Conservation (phyloP, 2,797 vertebrate species). For the Ctenochaetus hawaiiensis region DNA sequence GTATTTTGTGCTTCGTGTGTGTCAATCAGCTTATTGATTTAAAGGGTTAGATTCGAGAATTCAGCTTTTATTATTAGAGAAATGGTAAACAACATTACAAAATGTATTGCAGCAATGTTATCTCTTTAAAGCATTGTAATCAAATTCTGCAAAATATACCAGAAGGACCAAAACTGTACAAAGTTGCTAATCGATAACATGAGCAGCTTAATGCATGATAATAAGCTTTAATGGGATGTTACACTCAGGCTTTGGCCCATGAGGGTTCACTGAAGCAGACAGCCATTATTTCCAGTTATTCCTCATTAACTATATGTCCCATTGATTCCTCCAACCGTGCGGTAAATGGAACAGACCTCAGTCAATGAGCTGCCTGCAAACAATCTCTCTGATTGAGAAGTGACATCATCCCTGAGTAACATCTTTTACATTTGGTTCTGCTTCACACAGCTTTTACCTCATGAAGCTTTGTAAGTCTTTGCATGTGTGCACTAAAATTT, state of each 20-base stretch:
- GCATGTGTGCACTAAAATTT: not conserved
- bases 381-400: slow-evolving; percentile 55
- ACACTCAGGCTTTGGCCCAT: slow-evolving; percentile 31
- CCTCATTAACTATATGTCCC: slow-evolving; percentile 76
- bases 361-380: slow-evolving; percentile 65
- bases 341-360: slow-evolving; percentile 73
- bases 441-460: not conserved
- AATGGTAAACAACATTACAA: not conserved
- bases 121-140: not conserved
- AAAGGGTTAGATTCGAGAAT: slow-evolving; percentile 3
- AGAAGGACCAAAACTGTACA: slow-evolving; percentile 25
- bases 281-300: slow-evolving; percentile 70
- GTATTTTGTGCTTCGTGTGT: not conserved
- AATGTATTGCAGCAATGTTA: not conserved
- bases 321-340: slow-evolving; percentile 75
- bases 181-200: slow-evolving; percentile 68
- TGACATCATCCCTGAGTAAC: slow-evolving; percentile 36
- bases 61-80: not conserved
- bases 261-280: slow-evolving; percentile 58
- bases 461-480: not conserved
- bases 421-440: not conserved
- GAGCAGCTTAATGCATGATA: slow-evolving; percentile 54
- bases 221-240: slow-evolving; percentile 62
- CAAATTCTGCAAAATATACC: slow-evolving; percentile 13
- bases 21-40: slow-evolving; percentile 23